Percentiles rank a stretch among this genome's conserved stretches.
These are phyloP conservation scores for Paratilapia polleni DNA, from an alignment of 2,113 vertebrate species.

Conservation along the genomic window DNA sequence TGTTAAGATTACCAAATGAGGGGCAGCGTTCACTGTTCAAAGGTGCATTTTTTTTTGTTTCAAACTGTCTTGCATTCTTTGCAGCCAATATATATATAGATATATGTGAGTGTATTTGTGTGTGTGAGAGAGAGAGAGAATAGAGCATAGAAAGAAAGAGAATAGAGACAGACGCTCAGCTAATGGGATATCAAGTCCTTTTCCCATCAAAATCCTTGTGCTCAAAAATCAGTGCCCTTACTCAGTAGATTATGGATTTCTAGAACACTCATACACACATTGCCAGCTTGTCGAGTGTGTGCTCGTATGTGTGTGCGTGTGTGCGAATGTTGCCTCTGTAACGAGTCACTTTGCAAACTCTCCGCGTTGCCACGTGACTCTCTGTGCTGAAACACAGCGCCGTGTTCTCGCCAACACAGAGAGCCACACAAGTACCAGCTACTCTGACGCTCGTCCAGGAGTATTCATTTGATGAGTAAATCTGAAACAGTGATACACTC, in stretches of 20 bases:
- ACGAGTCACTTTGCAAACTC: constrained; percentile 59
- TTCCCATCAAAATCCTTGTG: constrained; percentile 67
- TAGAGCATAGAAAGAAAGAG: constrained; percentile 38
- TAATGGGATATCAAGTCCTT: constrained; percentile 70
- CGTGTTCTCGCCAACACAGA: constrained; percentile 36
- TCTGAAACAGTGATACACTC: constrained; percentile 41
- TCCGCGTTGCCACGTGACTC: constrained; percentile 42
- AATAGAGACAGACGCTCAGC: constrained; percentile 63
- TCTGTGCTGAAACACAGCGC: constrained; percentile 35
- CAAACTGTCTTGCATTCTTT: constrained; percentile 57
- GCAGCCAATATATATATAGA: constrained; percentile 50
- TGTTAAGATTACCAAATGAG: constrained; percentile 54
- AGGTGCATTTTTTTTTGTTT: constrained; percentile 53
- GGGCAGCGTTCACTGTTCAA: constrained; percentile 61
- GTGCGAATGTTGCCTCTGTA: constrained; percentile 42
- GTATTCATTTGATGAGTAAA: constrained; percentile 52
- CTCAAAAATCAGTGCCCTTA: constrained; percentile 68
- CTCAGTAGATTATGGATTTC: constrained; percentile 73
- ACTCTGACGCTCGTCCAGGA: constrained; percentile 39
- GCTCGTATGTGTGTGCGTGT: constrained; percentile 3
- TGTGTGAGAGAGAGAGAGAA: constrained; percentile 15
- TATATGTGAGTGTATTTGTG: constrained; percentile 16
- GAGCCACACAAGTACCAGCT: constrained; percentile 31
- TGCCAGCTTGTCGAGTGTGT: constrained; percentile 51
- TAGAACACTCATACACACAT: constrained; percentile 61